Percentiles rank a stretch among this genome's conserved stretches.
Evolutionary conservation across 1,140 invertebrate species (phyloP).

Genomic region (Sitophilus oryzae): DNA sequence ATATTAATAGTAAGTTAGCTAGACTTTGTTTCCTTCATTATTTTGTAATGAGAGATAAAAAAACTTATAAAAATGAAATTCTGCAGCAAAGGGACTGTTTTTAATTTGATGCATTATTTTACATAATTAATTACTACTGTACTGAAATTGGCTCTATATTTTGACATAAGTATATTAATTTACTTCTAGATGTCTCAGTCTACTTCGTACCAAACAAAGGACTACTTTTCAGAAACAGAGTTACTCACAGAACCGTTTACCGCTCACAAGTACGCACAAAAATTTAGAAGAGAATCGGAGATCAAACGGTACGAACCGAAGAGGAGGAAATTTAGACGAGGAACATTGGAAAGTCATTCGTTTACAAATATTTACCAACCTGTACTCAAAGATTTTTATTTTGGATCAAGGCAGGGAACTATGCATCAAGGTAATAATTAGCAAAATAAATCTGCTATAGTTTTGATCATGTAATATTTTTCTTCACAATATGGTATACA

Average conservation of each 20-base stretch:
- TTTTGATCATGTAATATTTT: too few relatives aligned
- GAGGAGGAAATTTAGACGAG: constrained; percentile 44
- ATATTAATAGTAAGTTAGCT: too few relatives aligned
- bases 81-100: too few relatives aligned
- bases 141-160: too few relatives aligned
- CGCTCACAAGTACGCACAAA: constrained; percentile 30
- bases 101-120: too few relatives aligned
- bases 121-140: too few relatives aligned
- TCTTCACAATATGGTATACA: too few relatives aligned
- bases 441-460: too few relatives aligned
- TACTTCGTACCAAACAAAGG: constrained; percentile 32
- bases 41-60: too few relatives aligned
- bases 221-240: constrained; percentile 14
- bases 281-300: constrained; percentile 37
- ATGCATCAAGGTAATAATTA: constrained; percentile 34
- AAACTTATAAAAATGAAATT: too few relatives aligned
- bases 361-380: constrained; percentile 46
- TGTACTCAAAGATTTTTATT: constrained; percentile 36
- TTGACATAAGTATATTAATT: too few relatives aligned
- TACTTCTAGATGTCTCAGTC: constrained; percentile 28
- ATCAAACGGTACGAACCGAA: constrained; percentile 36
- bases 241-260: not conserved
- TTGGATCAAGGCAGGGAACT: constrained; percentile 32
- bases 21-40: too few relatives aligned
- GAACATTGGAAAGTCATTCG: constrained; percentile 50